These are phyloP conservation scores for Lanius ludovicianus DNA, from an alignment of 2,113 vertebrate species.

Conservation along the genomic window DNA sequence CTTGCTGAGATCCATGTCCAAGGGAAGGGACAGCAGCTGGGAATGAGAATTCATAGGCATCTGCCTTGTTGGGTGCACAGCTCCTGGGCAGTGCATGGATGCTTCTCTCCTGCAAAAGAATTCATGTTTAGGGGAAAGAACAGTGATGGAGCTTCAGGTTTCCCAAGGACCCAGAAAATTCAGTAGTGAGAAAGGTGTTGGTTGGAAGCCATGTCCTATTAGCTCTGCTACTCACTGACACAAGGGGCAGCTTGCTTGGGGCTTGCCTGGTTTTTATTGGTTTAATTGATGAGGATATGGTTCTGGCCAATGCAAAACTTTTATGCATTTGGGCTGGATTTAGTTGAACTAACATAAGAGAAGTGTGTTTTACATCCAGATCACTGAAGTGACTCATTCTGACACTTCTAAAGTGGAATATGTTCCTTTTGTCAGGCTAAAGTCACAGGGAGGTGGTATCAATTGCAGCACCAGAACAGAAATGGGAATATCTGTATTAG, in stretches of 20 bases:
- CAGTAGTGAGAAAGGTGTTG: background rate
- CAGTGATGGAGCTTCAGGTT: background rate
- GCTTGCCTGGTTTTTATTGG: background rate
- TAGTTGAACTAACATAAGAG: background rate
- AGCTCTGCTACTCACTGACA: background rate
- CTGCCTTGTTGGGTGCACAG: background rate
- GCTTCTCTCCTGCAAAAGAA: background rate
- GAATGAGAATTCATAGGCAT: constrained; percentile 13
- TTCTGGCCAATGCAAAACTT: background rate
- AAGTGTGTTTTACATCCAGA: background rate
- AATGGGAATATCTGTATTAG: background rate
- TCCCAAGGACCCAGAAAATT: background rate
- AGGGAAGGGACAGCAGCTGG: constrained; percentile 36
- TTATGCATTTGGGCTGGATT: background rate
- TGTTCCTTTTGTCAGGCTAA: background rate
- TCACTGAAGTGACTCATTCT: background rate
- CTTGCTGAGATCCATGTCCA: background rate
- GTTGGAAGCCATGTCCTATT: background rate
- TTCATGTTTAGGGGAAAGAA: background rate
- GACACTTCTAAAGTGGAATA: background rate
- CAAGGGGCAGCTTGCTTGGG: background rate
- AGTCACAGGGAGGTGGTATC: background rate
- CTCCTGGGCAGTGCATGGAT: background rate
- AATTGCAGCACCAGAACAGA: background rate
- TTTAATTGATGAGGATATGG: background rate